Evolutionary conservation across 2,888 invertebrate genomes (phyloP).

Genomic region (Drosophila pseudotakahashii): DNA sequence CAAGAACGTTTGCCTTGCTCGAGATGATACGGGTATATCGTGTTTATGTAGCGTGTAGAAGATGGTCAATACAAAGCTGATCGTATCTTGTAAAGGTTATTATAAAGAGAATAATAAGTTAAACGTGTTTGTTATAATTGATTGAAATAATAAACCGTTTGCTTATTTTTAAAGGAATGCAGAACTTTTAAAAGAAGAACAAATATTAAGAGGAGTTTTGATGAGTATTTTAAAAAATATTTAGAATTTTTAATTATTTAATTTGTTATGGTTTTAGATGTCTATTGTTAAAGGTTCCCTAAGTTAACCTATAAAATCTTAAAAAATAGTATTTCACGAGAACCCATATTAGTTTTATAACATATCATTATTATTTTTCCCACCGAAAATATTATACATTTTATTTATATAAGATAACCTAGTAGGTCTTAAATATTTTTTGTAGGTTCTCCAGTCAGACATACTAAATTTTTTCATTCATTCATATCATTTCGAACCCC

Average conservation of each 20-base stretch:
- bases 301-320: no score
- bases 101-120: background rate
- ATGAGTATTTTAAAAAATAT: no score
- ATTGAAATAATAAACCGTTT: background rate
- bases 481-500: background rate
- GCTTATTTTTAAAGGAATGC: background rate
- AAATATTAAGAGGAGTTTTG: no score
- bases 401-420: no score
- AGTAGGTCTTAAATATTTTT: no score
- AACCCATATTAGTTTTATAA: no score
- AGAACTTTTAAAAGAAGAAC: background rate
- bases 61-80: background rate
- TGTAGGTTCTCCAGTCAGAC: background rate
- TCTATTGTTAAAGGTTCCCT: no score
- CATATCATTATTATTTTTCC: no score
- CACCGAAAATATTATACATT: no score
- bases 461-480: background rate
- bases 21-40: constrained; percentile 9
- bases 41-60: constrained; percentile 13
- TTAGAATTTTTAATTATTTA: no score
- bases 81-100: constrained; percentile 17
- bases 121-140: background rate
- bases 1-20: constrained; percentile 1
- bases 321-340: no score
- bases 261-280: no score